Evolutionary conservation across 2,797 vertebrate species (phyloP), one percentile per base, ranked within the genome.

Genomic region (Lepilemur ruficaudatus): DNA sequence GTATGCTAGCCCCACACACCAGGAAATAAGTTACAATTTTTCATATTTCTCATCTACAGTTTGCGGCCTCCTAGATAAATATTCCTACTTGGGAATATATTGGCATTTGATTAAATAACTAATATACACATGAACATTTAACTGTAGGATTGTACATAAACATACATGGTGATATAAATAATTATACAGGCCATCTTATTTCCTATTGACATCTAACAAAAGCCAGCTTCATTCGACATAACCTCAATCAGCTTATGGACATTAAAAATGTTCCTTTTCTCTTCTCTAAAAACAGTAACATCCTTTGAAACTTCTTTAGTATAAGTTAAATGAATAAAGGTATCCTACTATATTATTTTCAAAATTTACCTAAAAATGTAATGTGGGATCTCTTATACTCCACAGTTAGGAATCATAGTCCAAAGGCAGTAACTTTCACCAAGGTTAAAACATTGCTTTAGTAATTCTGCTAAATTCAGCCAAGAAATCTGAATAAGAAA

Each of bases 301-400:
- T 52, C 38, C 15, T 91, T 94, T 91, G 46, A 86, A 85, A 91
- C 35, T 73, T 80, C 65, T 82, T 93, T 69, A 83, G 43, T 35
- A 18, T 57, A 94, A 92, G 32, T 48, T 80, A 75, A 94, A 86
- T 85, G n/a, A 93, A 93, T 72, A 61, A 89, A 52, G 18, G 30
- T 61, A 86, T 65, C 35, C 59, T 48, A 41, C 11, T 30, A 63
- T 10, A 9, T 48, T 89, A 84, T 84, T 96, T 93, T 91, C 32
- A 91, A 87, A 94, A 86, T 69, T 83, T 91, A 94, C 63, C 82
- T 95, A 95, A 95, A 85, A 96, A 94, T 75, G 52, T 69, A 89
- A 95, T 17, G 17, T 86, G 43, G 95, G 91, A 57, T 76, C 59
- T 92, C 81, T 89, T 90, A 85, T 59, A 78, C 55, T 85, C 30